Evolutionary conservation across 2,797 vertebrate species (phyloP), one percentile per base, ranked within the genome.

Genomic region (Champsocephalus esox): DNA sequence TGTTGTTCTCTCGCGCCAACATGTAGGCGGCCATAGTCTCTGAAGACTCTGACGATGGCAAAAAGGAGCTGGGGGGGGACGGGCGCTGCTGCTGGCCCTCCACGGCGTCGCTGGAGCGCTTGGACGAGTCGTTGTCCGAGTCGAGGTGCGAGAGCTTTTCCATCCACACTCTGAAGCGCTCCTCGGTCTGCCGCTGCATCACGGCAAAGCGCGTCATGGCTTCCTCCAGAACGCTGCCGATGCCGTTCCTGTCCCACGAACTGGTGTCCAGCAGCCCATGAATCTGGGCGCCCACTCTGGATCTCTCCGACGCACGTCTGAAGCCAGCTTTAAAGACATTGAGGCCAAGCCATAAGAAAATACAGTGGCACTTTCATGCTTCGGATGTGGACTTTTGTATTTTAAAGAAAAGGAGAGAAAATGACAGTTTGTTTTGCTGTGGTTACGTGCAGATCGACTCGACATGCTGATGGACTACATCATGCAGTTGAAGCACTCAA

Each of bases 291-390:
- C 94, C 94, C 75, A 92, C 92, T 96, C 96, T 95, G 94, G 96
- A 95, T 95, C 95, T 94, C 94, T 93, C 95, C 94, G 95, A 95
- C 91, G 95, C 94, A 94, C 91, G 94, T 95, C 92, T 94, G 94
- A 96, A 96, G 96, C 92, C 96, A 98, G 96, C 96, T 97, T 98
- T 96, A 98, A 98, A 98, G 95, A 98, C 96, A 98, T 91, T 96
- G 96, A 97, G 96, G 95, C 95, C 95, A 95, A 94, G 94, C 94
- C 93, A 90, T 95, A 93, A 95, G 92, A 95, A 91, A 94, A 90
- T 88, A 95, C 92, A 95, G 92, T 92, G 78, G 92, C 92, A 95
- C 85, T 73, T 86, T 92, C 90, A 94, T 93, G 92, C 90, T 89
- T 92, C 79, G 82, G 88, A 88, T 89, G 88, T 92, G 91, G 93